Base-by-base conservation (phyloP, 2,888 invertebrate genomes). In the Falcaria lacertinaria region DNA sequence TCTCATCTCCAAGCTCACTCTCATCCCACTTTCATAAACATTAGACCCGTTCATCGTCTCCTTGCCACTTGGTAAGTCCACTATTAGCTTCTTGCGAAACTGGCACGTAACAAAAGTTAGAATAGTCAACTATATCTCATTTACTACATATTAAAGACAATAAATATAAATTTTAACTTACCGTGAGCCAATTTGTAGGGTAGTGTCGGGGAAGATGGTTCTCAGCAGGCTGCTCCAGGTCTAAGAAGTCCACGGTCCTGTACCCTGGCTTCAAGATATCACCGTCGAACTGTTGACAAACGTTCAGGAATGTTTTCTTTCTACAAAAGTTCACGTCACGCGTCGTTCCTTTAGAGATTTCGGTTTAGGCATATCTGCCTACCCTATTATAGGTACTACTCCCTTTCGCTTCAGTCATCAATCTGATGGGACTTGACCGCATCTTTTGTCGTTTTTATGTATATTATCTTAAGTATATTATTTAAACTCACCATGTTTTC, bases 251-350 rank as follows among this genome's bases (percentile, higher is more conserved):
- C 7, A 89, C 83, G 1, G 89, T 87, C 2, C 89, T 74, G 49
- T 88, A 89, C 2, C 89, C 89, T 13, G 89, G 88, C 52, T 82
- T 84, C 33, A 89, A 53, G 33, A 89, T 78, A 42, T 87, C 81
- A 1, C 85, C 87, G 25, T 88, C 84, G 42, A 89, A 87, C 89
- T 88, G 69, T 37, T 34, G 43, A 41, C n/a, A 28, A 47, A 15
- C 11, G 28, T 15, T 40, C 35, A 5, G 42, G 33, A 34, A 2
- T 28, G 15, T 34, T n/a, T n/a, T n/a, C n/a, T n/a, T n/a, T n/a
- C n/a, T n/a, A n/a, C n/a, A n/a, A n/a, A n/a, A n/a, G n/a, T n/a
- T n/a, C n/a, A n/a, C n/a, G n/a, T n/a, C n/a, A n/a, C n/a, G n/a
- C n/a, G n/a, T n/a, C n/a, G n/a, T n/a, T n/a, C n/a, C n/a, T n/a